Percentiles rank a stretch among this genome's conserved stretches.
Conservation (phyloP, 2,113 vertebrate genomes). For the Malurus alboscapulatus region DNA sequence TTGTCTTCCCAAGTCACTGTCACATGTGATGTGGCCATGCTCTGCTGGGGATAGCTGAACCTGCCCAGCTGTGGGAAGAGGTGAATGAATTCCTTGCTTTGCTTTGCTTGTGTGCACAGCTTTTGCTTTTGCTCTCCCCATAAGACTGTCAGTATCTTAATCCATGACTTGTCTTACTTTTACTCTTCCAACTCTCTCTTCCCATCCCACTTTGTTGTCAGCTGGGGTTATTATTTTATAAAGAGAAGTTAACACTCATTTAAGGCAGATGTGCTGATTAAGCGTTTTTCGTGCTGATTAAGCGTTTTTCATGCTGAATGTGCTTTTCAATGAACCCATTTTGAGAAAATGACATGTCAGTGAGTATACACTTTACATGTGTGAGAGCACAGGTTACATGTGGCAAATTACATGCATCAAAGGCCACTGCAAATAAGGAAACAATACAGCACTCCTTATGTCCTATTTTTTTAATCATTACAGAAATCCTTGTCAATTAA, state of each 20-base stretch:
- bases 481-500: not conserved
- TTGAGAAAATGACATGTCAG: not conserved
- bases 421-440: not conserved
- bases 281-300: not conserved
- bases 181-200: not conserved
- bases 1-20: not conserved
- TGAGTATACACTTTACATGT: not conserved
- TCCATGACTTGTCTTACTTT: not conserved
- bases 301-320: not conserved
- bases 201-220: not conserved
- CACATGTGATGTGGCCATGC: not conserved
- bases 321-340: not conserved
- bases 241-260: not conserved
- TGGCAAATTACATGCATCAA: not conserved
- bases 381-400: not conserved
- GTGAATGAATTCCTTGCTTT: not conserved
- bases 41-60: not conserved
- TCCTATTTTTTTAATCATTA: not conserved
- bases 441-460: not conserved
- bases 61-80: not conserved
- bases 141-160: not conserved
- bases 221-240: not conserved
- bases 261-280: not conserved
- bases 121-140: not conserved
- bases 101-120: not conserved